Conservation (phyloP, 2,888 invertebrate species). For the Melanophora roralis region DNA sequence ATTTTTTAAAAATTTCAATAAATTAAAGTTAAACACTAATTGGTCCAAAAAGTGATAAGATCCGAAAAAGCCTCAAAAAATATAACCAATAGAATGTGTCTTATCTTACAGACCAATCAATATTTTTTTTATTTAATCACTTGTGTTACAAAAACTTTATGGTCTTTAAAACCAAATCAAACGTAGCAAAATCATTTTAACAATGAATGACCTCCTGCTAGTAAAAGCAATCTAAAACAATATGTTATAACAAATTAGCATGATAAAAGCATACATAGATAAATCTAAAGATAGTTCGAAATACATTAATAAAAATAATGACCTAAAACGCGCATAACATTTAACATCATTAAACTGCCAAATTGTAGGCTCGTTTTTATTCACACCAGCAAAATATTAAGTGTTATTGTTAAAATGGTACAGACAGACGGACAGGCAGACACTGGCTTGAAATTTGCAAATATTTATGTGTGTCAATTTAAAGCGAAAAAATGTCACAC, state of each 20-base stretch:
- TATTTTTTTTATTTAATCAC: no score
- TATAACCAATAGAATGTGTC: no score
- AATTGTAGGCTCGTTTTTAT: constrained; percentile 26
- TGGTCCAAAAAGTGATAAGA: no score
- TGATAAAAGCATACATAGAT: background rate
- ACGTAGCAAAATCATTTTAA: background rate
- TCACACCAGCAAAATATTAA: background rate
- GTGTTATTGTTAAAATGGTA: background rate
- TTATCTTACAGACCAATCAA: no score
- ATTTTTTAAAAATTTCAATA: no score
- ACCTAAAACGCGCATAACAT: background rate
- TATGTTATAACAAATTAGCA: constrained; percentile 1
- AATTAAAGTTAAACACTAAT: no score
- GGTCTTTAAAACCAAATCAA: no score
- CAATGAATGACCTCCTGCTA: constrained; percentile 13
- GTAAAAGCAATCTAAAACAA: constrained; percentile 8
- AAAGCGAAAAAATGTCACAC: constrained; percentile 39
- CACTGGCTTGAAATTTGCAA: background rate
- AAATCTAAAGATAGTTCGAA: background rate
- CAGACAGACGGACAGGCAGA: no score
- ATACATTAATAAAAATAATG: constrained; percentile 6
- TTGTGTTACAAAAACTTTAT: no score
- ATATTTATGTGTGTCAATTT: constrained; percentile 31
- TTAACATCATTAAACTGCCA: constrained; percentile 1
- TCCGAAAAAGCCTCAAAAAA: no score